A percentile compares a stretch with the other conserved stretches of the same genome.
Conservation (phyloP, 64 coral and sea anemone species). For the Trachythela sp. region DNA sequence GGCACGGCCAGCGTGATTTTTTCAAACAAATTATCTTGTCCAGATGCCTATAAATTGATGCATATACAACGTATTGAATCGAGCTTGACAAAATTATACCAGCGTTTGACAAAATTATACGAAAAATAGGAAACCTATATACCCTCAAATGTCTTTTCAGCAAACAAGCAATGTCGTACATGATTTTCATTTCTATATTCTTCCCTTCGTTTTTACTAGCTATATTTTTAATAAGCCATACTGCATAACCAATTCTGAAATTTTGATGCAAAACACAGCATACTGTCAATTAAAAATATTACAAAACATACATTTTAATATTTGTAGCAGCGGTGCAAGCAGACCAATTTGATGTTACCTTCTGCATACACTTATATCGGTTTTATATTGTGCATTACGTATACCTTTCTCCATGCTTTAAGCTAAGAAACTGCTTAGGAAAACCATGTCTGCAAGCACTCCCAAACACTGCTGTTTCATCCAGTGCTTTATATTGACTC, state of each 20-base stretch:
- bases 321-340: too few relatives aligned
- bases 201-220: not conserved
- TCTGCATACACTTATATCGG: too few relatives aligned
- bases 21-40: not conserved
- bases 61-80: not conserved
- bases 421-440: not conserved
- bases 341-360: too few relatives aligned
- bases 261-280: not conserved
- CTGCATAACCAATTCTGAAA: not conserved
- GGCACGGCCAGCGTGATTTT: not conserved
- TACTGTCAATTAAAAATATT: too few relatives aligned
- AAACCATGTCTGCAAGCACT: not conserved
- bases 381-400: not conserved
- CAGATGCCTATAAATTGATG: not conserved
- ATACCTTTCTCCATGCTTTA: conserved; percentile 25
- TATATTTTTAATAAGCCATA: conserved; percentile 3
- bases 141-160: conserved; percentile 28
- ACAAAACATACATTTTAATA: too few relatives aligned
- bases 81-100: not conserved
- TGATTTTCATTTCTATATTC: not conserved
- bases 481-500: not conserved
- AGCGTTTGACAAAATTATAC: not conserved
- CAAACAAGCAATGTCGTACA: conserved; percentile 36
- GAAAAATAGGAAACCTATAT: not conserved
- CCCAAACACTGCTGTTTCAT: conserved; percentile 10